Evolutionary conservation across 2,888 invertebrate species (phyloP), one percentile per base, ranked within the genome.

Genomic region (Tridacna gigas): DNA sequence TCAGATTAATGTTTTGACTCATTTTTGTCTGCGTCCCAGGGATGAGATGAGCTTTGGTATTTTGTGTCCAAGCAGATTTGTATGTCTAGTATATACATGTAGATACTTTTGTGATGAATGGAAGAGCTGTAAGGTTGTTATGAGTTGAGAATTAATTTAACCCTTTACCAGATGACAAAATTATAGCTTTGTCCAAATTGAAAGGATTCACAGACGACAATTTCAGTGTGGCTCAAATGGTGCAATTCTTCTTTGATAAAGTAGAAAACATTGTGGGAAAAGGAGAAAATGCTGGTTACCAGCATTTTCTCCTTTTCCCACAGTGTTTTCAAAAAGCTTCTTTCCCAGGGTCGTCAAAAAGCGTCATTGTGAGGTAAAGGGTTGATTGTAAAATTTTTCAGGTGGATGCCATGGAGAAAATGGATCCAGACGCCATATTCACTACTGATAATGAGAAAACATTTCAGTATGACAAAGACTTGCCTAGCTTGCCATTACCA

Each of bases 401-500:
- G 37, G 28, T 37, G 28, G 11, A 22, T 22, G 13, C 22, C 13
- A 71, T 71, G 22, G 28, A 71, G 15, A 13, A 22, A 11, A 56
- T 74, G 18, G 89, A 90, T 47, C 80, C 86, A 13, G 91, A 92
- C 66, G 79, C 78, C 4, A 25, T 91, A 48, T 89, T 90, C 66
- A 66, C 83, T 5, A 84, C 88, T 12, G 83, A 91, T 65, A 84
- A 88, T 47, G 94, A 94, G 79, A 94, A 91, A 88, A 96, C 96
- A 0, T 96, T 96, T 90, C 94, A 95, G 80, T 94, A 95, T 88
- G 96, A 96, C 88, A 95, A 96, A 65, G 90, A 90, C 11, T 92
- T 96, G 25, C 96, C 96, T 5, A 91, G 95, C 12, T 92, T 96
- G 20, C 96, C 96, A 12, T 92, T 96, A 28, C 96, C 96, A 25